Evolutionary conservation across 2,113 vertebrate genomes (phyloP).

Genomic region (human): GRCh38 chr2:104655001-104655500

Average conservation of each 20-base stretch:
- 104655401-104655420: background rate
- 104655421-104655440: conserved; percentile 49
- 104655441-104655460: conserved; percentile 42
- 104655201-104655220: background rate
- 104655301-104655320: conserved; percentile 16
- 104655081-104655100: conserved; percentile 13
- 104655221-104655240: background rate
- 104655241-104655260: background rate
- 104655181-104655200: background rate
- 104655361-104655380: background rate
- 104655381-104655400: background rate
- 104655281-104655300: conserved; percentile 20
- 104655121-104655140: background rate
- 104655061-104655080: background rate
- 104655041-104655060: conserved; percentile 51
- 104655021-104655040: background rate
- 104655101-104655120: background rate
- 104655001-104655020: conserved; percentile 36
- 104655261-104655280: conserved; percentile 10
- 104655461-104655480: conserved; percentile 53
- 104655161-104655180: conserved; percentile 25
- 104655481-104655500: conserved; percentile 65
- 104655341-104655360: background rate
- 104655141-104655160: conserved; percentile 6
- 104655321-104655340: conserved; percentile 43